Conservation (phyloP, 2,113 vertebrate species). For the Caloenas nicobarica region DNA sequence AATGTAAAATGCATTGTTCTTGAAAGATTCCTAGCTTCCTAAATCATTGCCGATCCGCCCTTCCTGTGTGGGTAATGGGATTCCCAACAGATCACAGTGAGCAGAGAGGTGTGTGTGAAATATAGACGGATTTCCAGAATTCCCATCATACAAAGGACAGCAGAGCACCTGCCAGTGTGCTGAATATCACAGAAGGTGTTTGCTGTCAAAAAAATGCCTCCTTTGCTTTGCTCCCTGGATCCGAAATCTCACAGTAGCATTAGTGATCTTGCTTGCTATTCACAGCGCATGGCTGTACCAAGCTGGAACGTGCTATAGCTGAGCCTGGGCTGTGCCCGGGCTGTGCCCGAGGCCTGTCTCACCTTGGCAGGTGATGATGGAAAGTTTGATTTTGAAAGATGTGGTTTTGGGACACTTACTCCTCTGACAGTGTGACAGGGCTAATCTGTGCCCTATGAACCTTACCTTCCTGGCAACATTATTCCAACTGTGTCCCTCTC, state of each 20-base stretch:
- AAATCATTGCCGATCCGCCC: neutral
- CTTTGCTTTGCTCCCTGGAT: neutral
- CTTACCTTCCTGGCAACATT: neutral
- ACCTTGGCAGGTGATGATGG: neutral
- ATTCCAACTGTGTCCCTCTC: neutral
- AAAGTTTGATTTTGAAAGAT: neutral
- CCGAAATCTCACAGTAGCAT: neutral
- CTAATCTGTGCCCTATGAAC: neutral
- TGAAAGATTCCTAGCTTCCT: neutral
- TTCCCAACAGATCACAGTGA: neutral
- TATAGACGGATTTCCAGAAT: neutral
- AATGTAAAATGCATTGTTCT: neutral
- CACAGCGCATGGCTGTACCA: neutral
- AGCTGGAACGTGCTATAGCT: neutral
- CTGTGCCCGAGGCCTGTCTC: neutral
- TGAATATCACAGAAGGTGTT: neutral
- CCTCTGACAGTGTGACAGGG: neutral
- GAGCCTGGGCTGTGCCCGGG: rapidly evolving
- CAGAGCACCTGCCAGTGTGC: too few relatives aligned
- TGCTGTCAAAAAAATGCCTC: neutral
- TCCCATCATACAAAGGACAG: neutral
- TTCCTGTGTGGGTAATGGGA: neutral
- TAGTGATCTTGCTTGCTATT: neutral
- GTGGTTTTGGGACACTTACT: neutral
- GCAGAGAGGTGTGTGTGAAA: neutral